Base-by-base conservation (phyloP, 1,140 invertebrate species). In the Microplitis demolitor region DNA sequence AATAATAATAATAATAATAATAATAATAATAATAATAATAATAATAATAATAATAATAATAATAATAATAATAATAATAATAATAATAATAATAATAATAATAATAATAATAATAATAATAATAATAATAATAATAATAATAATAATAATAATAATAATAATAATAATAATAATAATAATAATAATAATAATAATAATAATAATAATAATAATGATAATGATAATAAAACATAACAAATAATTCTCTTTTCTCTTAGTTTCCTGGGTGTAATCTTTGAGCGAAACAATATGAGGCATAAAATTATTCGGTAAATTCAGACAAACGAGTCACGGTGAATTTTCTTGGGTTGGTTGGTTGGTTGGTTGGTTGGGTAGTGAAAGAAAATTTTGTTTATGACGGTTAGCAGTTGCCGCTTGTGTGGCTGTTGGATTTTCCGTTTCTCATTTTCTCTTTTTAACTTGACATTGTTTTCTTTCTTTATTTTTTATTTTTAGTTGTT, bases 371-470 rank as follows among this genome's bases (percentile, higher is more conserved):
- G 39, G 39, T 45, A 45, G 39, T 45, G 39, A 63, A 71, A 66
- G 37, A 31, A 71, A 71, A 71, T 71, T 71, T 64, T 71, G 60
- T 71, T 71, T 71, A 71, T 63, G 61, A 71, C 63, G 63, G 34
- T 66, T 37, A 63, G 61, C 61, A 56, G 62, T 71, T n/a, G 60
- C 24, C 11, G 39, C 6, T 45, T 61, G 24, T 31, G 39, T 35
- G 53, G 53, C 5, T 14, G 50, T 54, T 13, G 50, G 53, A 33
- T 67, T 67, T 54, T 67, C 13, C 50, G 39, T 50, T 50, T 50
- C 66, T 71, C 50, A 62, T 56, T 14, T 54, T 31, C 62, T 33
- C 51, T 66, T 58, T 64, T 64, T 62, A 61, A 16, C 51, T 71
- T 34, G 54, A 51, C 31, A 62, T 71, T 56, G 45, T 39, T 71